Evolutionary conservation across 2,888 invertebrate genomes (phyloP).

Genomic region (Cheilosia pagana): DNA sequence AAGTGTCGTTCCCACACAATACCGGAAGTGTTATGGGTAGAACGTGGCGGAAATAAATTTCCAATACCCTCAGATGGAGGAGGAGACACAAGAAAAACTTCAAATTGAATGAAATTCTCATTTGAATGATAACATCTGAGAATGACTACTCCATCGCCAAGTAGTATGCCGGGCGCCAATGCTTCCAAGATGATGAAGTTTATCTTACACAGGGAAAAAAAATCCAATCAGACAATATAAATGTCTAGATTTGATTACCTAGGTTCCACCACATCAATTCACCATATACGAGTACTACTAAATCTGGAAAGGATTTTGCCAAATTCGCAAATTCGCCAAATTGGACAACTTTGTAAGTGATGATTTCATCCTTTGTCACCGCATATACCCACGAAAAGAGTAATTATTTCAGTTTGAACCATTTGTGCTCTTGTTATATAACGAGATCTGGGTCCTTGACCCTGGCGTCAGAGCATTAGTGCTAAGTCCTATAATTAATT

Average conservation of each 20-base stretch:
- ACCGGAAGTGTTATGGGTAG: slow-evolving; percentile 57
- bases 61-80: slow-evolving; percentile 26
- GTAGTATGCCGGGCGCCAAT: not conserved
- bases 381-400: too few species aligned
- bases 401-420: too few species aligned
- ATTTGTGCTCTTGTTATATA: too few species aligned
- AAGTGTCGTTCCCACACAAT: not conserved
- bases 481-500: slow-evolving; percentile 45
- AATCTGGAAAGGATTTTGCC: slow-evolving; percentile 14
- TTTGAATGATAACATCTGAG: slow-evolving; percentile 32
- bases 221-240: not conserved
- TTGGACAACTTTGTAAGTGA: slow-evolving; percentile 40
- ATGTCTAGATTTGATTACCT: slow-evolving; percentile 11
- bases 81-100: slow-evolving; percentile 20
- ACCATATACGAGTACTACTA: too few species aligned
- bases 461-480: slow-evolving; percentile 23
- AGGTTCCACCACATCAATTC: not conserved
- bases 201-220: not conserved
- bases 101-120: slow-evolving; percentile 55
- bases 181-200: slow-evolving; percentile 3
- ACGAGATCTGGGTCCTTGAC: not conserved
- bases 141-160: slow-evolving; percentile 29
- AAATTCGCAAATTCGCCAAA: slow-evolving; percentile 44
- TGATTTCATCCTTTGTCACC: slow-evolving; percentile 12
- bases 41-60: slow-evolving; percentile 59